A percentile compares a stretch with the other conserved stretches of the same genome.
Evolutionary conservation across 2,888 invertebrate species (phyloP).

Genomic region (Cyaniris semiargus): DNA sequence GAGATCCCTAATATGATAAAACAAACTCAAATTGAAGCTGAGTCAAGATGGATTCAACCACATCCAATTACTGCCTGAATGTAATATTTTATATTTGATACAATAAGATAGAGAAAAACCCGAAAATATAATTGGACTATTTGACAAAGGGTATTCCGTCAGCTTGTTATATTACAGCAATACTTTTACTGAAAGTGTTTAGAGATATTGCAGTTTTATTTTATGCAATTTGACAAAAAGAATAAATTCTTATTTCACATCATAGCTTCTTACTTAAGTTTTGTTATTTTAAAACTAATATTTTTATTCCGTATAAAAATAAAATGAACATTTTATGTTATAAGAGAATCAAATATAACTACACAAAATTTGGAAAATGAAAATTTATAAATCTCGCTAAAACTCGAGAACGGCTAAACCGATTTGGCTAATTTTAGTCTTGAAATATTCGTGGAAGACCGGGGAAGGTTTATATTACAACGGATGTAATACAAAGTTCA

Average conservation of each 20-base stretch:
- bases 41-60: slow-evolving; percentile 7
- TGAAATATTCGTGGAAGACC: too few species aligned
- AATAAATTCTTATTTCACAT: background rate
- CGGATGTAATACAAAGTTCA: too few species aligned
- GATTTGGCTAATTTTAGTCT: too few species aligned
- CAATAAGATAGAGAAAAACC: slow-evolving; percentile 16
- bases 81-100: background rate
- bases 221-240: background rate
- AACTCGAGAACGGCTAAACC: too few species aligned
- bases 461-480: too few species aligned
- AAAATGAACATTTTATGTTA: too few species aligned
- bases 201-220: background rate
- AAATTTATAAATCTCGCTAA: too few species aligned
- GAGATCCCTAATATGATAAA: background rate
- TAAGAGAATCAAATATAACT: too few species aligned
- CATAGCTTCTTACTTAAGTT: background rate
- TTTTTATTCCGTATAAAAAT: background rate
- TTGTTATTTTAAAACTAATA: background rate
- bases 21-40: background rate
- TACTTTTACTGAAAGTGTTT: background rate
- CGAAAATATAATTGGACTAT: slow-evolving; percentile 14
- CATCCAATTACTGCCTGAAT: background rate
- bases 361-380: too few species aligned
- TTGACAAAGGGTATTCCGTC: slow-evolving; percentile 10
- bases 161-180: background rate